A percentile compares a stretch with the other conserved stretches of the same genome.
Conservation (phyloP, 2,797 vertebrate genomes). For the Sebastiscus tertius region DNA sequence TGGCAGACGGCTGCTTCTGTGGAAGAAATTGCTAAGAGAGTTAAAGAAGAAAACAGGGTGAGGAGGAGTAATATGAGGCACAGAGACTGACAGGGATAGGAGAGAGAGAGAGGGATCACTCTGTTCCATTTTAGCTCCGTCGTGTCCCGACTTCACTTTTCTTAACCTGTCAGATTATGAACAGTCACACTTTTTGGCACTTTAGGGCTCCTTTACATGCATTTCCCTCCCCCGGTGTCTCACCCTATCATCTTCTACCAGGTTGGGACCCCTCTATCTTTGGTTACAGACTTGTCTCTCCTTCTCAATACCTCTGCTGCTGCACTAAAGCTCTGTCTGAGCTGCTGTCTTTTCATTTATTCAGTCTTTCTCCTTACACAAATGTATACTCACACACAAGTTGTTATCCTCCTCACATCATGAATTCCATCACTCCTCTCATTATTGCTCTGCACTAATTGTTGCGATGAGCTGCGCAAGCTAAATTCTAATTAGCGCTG, state of each 20-base stretch:
- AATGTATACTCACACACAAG: not conserved
- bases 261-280: conserved; percentile 7
- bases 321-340: not conserved
- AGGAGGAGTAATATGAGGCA: conserved; percentile 31
- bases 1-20: conserved; percentile 42
- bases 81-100: conserved; percentile 27
- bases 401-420: not conserved
- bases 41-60: conserved; percentile 2
- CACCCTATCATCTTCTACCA: conserved; percentile 29
- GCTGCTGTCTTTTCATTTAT: conserved; percentile 6
- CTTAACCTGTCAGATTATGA: conserved; percentile 52
- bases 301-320: not conserved
- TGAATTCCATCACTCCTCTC: conserved; percentile 23
- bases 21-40: conserved; percentile 22
- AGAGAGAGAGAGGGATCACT: conserved; percentile 30
- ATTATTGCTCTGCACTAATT: conserved; percentile 60
- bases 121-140: conserved; percentile 41
- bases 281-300: not conserved
- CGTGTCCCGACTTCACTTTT: conserved; percentile 46
- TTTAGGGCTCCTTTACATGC: conserved; percentile 25
- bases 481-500: conserved; percentile 58
- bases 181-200: conserved; percentile 35
- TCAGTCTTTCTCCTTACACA: not conserved
- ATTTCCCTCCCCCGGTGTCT: conserved; percentile 2
- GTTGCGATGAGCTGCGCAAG: conserved; percentile 56